Conservation (phyloP, 2,797 vertebrate genomes). For the Hoplostethus mediterraneus region DNA sequence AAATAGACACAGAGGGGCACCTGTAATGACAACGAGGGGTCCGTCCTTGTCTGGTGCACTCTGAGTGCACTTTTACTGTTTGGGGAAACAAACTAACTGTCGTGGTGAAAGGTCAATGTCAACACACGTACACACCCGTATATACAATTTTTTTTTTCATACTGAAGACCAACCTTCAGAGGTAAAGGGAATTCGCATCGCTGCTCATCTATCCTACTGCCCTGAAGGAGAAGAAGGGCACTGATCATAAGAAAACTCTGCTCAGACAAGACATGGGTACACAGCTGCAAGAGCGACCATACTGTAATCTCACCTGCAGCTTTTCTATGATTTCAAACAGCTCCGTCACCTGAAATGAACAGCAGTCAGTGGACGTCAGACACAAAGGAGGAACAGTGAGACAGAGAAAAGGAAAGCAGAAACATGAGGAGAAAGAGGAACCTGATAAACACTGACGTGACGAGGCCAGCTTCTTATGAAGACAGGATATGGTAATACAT, state of each 20-base stretch:
- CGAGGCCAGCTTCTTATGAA: slow-evolving; percentile 21
- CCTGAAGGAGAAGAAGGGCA: slow-evolving; percentile 75
- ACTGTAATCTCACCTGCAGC: slow-evolving; percentile 82
- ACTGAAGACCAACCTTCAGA: slow-evolving; percentile 76
- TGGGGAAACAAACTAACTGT: slow-evolving; percentile 34
- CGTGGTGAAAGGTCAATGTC: slow-evolving; percentile 34
- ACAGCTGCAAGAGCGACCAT: slow-evolving; percentile 36
- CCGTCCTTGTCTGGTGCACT: neutral
- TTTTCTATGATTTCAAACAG: slow-evolving; percentile 90
- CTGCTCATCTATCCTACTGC: slow-evolving; percentile 88
- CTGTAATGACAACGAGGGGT: slow-evolving; percentile 27
- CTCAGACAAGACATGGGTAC: slow-evolving; percentile 31
- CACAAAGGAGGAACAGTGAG: slow-evolving; percentile 19
- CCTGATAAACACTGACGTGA: slow-evolving; percentile 29
- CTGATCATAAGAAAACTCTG: slow-evolving; percentile 47
- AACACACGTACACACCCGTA: slow-evolving; percentile 24
- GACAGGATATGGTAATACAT: neutral
- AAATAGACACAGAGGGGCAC: slow-evolving; percentile 41
- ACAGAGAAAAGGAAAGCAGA: slow-evolving; percentile 45
- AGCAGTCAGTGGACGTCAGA: slow-evolving; percentile 33
- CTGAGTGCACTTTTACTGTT: slow-evolving; percentile 28
- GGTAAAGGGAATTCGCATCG: slow-evolving; percentile 86
- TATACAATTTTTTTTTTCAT: neutral
- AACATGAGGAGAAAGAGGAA: slow-evolving; percentile 51
- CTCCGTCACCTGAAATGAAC: slow-evolving; percentile 80